A percentile compares a stretch with the other conserved stretches of the same genome.
Conservation (phyloP, 30 jellyfish, hydroid and myxozoan species). For the Chironex yamaguchii region DNA sequence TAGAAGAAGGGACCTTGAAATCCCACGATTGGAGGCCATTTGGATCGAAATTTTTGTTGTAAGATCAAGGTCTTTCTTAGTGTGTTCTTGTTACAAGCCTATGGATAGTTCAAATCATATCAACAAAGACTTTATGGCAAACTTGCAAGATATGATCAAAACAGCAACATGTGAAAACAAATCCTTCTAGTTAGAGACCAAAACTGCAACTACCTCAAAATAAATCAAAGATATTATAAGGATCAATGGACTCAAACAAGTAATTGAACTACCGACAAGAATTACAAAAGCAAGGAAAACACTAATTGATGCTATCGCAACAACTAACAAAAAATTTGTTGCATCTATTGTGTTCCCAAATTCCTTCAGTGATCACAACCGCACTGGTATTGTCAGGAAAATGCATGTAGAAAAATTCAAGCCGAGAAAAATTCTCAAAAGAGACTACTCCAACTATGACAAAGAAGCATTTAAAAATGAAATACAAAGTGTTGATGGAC, state of each 20-base stretch:
- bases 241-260: conserved; percentile 53
- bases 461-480: conserved; percentile 63
- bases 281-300: conserved; percentile 47
- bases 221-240: conserved; percentile 66
- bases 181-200: conserved; percentile 67
- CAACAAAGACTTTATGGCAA: conserved; percentile 65
- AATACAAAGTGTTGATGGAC: conserved; percentile 51
- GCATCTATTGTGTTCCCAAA: conserved; percentile 65
- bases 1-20: conserved; percentile 59
- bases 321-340: conserved; percentile 33
- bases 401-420: conserved; percentile 62
- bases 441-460: conserved; percentile 74
- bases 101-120: conserved; percentile 61
- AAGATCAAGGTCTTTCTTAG: conserved; percentile 53
- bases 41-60: conserved; percentile 69
- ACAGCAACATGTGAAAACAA: conserved; percentile 70
- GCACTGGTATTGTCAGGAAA: conserved; percentile 62
- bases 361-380: conserved; percentile 74
- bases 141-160: conserved; percentile 60
- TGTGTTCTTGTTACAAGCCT: conserved; percentile 61
- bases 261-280: conserved; percentile 40
- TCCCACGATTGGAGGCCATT: conserved; percentile 54
- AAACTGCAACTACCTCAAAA: conserved; percentile 61
- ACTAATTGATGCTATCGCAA: conserved; percentile 38
- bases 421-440: conserved; percentile 25